Evolutionary conservation across 2,888 invertebrate genomes (phyloP).

Genomic region (Kuschelorhynchus macadamiae): DNA sequence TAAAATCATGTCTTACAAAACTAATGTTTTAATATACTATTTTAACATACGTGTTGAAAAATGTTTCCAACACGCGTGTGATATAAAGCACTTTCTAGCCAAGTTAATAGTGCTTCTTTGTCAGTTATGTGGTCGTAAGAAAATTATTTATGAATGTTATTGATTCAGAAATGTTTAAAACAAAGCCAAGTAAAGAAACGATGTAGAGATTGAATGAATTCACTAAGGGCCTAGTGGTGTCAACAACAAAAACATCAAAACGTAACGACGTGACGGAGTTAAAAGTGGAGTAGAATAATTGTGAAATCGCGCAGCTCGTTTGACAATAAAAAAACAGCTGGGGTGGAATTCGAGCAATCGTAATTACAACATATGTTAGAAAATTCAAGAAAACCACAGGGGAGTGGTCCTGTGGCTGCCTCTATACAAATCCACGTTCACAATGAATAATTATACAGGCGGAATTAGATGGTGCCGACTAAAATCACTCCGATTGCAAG

Average conservation of each 20-base stretch:
- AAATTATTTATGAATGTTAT: no score
- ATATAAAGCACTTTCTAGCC: no score
- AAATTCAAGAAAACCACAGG: slow-evolving; percentile 66
- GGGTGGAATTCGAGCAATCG: slow-evolving; percentile 60
- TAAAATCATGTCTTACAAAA: no score
- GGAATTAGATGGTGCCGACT: slow-evolving; percentile 47
- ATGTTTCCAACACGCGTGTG: no score
- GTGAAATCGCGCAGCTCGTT: slow-evolving; percentile 46
- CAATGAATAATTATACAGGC: slow-evolving; percentile 63
- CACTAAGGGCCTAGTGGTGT: no score
- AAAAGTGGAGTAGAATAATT: slow-evolving; percentile 56
- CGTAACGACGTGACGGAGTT: slow-evolving; percentile 30
- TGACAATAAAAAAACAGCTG: slow-evolving; percentile 60
- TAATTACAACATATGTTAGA: slow-evolving; percentile 66
- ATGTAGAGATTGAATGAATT: no score
- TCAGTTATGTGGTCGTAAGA: no score
- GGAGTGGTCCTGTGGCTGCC: slow-evolving; percentile 63
- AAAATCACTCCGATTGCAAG: slow-evolving; percentile 37
- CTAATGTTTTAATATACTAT: no score
- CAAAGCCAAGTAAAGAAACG: no score
- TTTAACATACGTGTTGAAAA: no score
- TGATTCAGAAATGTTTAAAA: no score
- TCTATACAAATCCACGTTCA: slow-evolving; percentile 57
- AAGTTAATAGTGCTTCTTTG: no score
- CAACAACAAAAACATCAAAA: slow-evolving; percentile 27